A percentile compares a stretch with the other conserved stretches of the same genome.
phyloP scores from a whole-genome alignment of 2,888 invertebrate species.

The Choreutis nemorana region DNA sequence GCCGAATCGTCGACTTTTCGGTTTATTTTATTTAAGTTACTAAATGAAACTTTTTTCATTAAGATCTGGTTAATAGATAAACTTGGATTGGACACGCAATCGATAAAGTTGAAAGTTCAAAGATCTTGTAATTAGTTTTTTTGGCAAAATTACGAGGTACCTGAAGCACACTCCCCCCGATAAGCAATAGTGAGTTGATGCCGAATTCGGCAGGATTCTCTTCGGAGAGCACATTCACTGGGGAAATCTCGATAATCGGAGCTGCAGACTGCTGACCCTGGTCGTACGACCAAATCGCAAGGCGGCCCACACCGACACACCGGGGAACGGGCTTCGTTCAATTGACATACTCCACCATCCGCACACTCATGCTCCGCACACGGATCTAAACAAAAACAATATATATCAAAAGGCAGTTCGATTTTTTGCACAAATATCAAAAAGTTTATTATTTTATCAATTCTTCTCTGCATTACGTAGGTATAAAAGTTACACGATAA shows the following conservation, averaged over 20 bases:
- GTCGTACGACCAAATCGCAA: constrained; percentile 77
- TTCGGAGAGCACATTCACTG: constrained; percentile 81
- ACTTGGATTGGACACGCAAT: too few relatives aligned
- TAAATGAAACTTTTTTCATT: too few relatives aligned
- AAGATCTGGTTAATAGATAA: too few relatives aligned
- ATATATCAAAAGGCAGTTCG: too few relatives aligned
- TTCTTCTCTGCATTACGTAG: too few relatives aligned
- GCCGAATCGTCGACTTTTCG: too few relatives aligned
- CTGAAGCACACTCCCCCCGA: constrained; percentile 83
- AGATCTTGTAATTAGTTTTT: constrained; percentile 6
- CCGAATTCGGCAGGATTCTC: constrained; percentile 79
- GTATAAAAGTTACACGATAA: too few relatives aligned
- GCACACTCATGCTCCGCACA: constrained; percentile 81
- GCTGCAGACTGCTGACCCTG: constrained; percentile 74
- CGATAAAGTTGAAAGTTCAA: too few relatives aligned
- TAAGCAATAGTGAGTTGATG: constrained; percentile 81
- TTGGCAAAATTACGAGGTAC: constrained; percentile 62
- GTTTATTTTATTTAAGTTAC: too few relatives aligned
- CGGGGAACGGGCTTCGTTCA: constrained; percentile 80
- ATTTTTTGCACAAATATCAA: too few relatives aligned
- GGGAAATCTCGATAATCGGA: constrained; percentile 82
- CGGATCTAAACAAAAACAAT: constrained; percentile 71
- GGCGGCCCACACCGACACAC: constrained; percentile 82
- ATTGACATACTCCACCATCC: constrained; percentile 82
- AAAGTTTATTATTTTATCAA: too few relatives aligned